Evolutionary conservation across 1,140 invertebrate species (phyloP).

Genomic region (Globodera rostochiensis): DNA sequence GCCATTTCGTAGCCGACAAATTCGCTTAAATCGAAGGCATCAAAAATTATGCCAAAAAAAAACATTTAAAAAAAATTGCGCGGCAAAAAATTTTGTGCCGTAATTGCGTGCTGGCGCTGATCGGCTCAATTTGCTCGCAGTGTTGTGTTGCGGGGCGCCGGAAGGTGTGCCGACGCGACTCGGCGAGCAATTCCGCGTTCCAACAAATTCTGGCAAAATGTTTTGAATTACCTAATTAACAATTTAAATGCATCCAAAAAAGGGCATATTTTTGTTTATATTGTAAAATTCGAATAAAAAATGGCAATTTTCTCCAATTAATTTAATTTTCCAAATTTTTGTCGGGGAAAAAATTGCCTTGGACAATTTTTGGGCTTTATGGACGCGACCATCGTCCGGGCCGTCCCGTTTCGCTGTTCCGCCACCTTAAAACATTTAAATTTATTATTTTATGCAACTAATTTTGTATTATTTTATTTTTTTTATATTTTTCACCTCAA

Average conservation of each 20-base stretch:
- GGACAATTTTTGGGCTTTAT: conserved; percentile 57
- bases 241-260: no score
- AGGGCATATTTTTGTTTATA: no score
- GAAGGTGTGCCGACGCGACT: conserved; percentile 41
- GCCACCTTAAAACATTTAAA: neutral
- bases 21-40: conserved; percentile 34
- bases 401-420: conserved; percentile 42
- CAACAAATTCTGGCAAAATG: conserved; percentile 52
- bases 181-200: conserved; percentile 45
- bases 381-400: conserved; percentile 52
- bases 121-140: conserved; percentile 49
- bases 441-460: no score
- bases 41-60: neutral
- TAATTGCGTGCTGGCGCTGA: conserved; percentile 37
- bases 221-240: neutral
- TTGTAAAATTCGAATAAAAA: no score
- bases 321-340: neutral
- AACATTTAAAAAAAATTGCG: neutral
- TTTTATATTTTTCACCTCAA: conserved; percentile 13
- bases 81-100: neutral
- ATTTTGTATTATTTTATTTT: conserved; percentile 2
- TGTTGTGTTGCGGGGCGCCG: conserved; percentile 43
- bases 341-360: conserved; percentile 19
- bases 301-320: no score
- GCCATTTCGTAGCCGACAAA: conserved; percentile 45